Evolutionary conservation across 2,888 invertebrate genomes (phyloP).

Genomic region (Sarcophaga rosellei): DNA sequence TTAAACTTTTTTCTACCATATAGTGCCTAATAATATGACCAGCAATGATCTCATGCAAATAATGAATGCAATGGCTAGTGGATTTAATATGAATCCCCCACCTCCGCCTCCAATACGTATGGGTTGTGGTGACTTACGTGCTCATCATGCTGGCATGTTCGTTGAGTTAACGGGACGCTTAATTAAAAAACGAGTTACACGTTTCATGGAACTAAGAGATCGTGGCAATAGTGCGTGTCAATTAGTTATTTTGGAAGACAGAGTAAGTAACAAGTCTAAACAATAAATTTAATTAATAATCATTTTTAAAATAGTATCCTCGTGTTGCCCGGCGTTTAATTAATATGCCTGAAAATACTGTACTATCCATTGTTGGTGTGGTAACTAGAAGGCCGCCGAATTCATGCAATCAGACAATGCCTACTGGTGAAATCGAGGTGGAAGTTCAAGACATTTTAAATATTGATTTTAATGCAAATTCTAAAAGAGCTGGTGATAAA

Average conservation of each 20-base stretch:
- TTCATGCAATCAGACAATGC: slow-evolving; percentile 80
- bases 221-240: slow-evolving; percentile 85
- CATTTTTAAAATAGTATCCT: slow-evolving; percentile 73
- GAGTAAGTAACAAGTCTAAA: slow-evolving; percentile 67
- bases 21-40: slow-evolving; percentile 59
- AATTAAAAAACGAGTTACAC: slow-evolving; percentile 83
- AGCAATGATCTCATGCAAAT: slow-evolving; percentile 77
- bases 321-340: slow-evolving; percentile 80
- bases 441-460: slow-evolving; percentile 80
- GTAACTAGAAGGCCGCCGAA: slow-evolving; percentile 78
- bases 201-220: slow-evolving; percentile 85
- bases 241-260: slow-evolving; percentile 81
- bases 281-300: background rate
- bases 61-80: slow-evolving; percentile 78
- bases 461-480: slow-evolving; percentile 74
- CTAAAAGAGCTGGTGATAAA: slow-evolving; percentile 77
- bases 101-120: slow-evolving; percentile 79
- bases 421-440: slow-evolving; percentile 81
- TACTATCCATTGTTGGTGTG: slow-evolving; percentile 79
- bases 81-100: slow-evolving; percentile 79
- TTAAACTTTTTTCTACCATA: background rate
- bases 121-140: slow-evolving; percentile 84
- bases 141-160: slow-evolving; percentile 82
- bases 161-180: slow-evolving; percentile 86
- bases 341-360: slow-evolving; percentile 81